Conservation (phyloP, 2,113 vertebrate species). For the Nerophis lumbriciformis region DNA sequence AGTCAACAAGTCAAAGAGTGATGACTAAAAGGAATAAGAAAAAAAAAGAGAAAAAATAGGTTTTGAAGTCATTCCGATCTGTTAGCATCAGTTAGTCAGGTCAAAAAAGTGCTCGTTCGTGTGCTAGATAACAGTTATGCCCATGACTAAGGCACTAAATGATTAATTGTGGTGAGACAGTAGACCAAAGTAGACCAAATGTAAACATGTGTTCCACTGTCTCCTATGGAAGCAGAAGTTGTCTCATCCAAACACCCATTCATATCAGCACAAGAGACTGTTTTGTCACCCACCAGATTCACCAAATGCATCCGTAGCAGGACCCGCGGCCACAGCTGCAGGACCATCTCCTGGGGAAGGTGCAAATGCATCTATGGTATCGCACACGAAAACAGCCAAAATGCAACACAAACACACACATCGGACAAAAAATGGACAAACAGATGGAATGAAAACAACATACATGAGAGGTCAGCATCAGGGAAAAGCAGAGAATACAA, state of each 20-base stretch:
- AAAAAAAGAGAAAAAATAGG: no score
- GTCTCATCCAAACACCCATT: constrained; percentile 10
- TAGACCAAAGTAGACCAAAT: constrained; percentile 37
- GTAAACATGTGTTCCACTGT: constrained; percentile 44
- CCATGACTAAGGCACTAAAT: constrained; percentile 23
- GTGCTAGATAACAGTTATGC: no score
- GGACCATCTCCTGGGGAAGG: constrained; percentile 94
- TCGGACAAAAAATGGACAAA: constrained; percentile 44
- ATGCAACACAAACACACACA: constrained; percentile 69
- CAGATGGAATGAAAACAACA: constrained; percentile 45
- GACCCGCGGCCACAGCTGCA: constrained; percentile 82
- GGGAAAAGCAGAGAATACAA: constrained; percentile 65
- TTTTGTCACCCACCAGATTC: constrained; percentile 94
- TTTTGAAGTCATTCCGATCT: no score
- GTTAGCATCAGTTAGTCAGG: no score
- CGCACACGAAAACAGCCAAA: constrained; percentile 57
- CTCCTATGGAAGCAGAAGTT: constrained; percentile 42
- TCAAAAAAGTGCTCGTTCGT: no score
- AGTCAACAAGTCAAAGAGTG: no score
- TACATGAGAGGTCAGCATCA: constrained; percentile 60
- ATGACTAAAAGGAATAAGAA: no score
- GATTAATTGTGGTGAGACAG: constrained; percentile 49
- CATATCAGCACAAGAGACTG: constrained; percentile 12
- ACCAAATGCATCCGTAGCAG: constrained; percentile 93
- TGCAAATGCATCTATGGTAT: constrained; percentile 95